Base-by-base conservation (phyloP, 2,113 vertebrate species). In the Phaethornis superciliosus region DNA sequence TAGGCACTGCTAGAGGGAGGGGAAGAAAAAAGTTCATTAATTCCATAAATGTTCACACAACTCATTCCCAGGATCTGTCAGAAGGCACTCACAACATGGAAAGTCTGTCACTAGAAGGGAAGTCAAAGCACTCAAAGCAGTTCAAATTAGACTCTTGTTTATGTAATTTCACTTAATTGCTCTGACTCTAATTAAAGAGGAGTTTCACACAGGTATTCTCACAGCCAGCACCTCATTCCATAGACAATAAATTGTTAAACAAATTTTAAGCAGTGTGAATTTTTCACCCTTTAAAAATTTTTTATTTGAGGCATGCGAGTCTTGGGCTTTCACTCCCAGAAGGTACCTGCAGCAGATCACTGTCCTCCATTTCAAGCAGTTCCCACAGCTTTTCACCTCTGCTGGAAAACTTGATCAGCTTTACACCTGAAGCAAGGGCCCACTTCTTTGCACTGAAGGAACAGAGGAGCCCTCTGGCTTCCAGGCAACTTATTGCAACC, bases 11-110 rank as follows among this genome's bases (percentile, higher is more conserved):
- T 74, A 92, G 60, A 92, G 51, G 60, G 60, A 92, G 23, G 26
- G 52, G 32, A 91, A 84, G 47, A 33, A 71, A 93, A 94, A 76
- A 69, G 28, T 59, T 95, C 80, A 93, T 96, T 89, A 85, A 44
- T 83, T n/a, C 52, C 75, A 78, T 88, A 90, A 94, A 93, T 85
- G 91, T 93, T 82, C 95, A 85, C 56, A 80, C 60, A 91, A 93
- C 79, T 49, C 64, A 83, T 93, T 83, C 69, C 79, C 56, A 17
- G 18, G 68, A 63, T 67, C 75, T 91, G 68, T 68, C 88, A 91
- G 54, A 81, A 92, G 44, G 51, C 42, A 69, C 40, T 85, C 33
- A 63, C 71, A 85, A 72, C 67, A 85, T 35, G 47, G 79, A 87
- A 87, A 81, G 22, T 65, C 65, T 56, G 0, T 56, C 60, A 90